A percentile compares a stretch with the other conserved stretches of the same genome.
These are phyloP conservation scores for Penaeus japonicus DNA, from an alignment of 1,140 invertebrate genomes.

Conservation along the genomic window DNA sequence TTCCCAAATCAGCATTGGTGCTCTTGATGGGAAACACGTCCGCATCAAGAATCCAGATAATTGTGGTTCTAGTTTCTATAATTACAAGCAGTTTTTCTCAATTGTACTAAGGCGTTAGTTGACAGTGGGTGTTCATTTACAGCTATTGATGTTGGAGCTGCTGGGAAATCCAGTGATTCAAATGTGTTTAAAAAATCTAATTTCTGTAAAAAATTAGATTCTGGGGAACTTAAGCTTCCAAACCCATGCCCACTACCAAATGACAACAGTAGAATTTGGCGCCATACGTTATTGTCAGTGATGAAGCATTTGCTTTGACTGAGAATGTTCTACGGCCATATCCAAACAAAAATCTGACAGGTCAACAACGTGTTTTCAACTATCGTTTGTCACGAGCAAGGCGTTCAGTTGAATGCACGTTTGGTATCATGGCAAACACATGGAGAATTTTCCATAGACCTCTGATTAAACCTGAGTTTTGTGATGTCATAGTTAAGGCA, in stretches of 20 bases:
- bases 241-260: no score
- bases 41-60: conserved; percentile 3
- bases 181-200: no score
- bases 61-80: no score
- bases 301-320: no score
- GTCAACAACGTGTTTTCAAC: conserved; percentile 30
- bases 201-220: no score
- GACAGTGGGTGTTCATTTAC: conserved; percentile 3
- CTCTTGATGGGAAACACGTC: conserved; percentile 16
- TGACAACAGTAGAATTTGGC: no score
- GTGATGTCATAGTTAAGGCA: conserved; percentile 35
- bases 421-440: conserved; percentile 21
- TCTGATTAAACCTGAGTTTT: conserved; percentile 29
- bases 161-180: no score
- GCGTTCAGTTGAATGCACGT: conserved; percentile 21
- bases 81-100: conserved; percentile 25
- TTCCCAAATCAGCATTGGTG: conserved; percentile 1
- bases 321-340: no score
- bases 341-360: conserved; percentile 21
- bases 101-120: conserved; percentile 27
- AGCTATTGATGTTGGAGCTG: no score
- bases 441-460: conserved; percentile 38
- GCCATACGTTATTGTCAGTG: no score
- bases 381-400: conserved; percentile 24
- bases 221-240: no score